These are phyloP conservation scores for Eulemur coronatus DNA, from an alignment of 2,797 vertebrate genomes.

Conservation along the genomic window DNA sequence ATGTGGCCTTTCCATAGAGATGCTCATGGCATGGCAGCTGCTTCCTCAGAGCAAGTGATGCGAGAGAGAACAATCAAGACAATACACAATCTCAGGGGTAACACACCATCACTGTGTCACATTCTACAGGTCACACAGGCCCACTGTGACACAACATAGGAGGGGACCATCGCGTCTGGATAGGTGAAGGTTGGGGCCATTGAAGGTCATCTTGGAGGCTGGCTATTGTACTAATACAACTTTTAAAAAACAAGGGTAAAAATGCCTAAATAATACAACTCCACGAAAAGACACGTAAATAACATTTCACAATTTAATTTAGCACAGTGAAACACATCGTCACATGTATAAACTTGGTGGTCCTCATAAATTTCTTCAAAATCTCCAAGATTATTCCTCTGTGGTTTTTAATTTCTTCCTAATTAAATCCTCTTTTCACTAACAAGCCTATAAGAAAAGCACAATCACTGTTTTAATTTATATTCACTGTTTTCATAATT, in stretches of 20 bases:
- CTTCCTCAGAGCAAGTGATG: background rate
- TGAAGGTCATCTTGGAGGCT: background rate
- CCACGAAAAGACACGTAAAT: background rate
- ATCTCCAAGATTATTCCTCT: background rate
- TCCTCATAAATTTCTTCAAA: background rate
- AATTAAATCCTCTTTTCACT: background rate
- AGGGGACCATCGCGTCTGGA: fast-evolving
- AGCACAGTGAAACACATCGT: background rate
- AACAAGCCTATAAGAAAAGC: background rate
- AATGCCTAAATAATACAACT: background rate
- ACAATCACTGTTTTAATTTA: background rate
- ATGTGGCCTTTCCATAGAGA: background rate
- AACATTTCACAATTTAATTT: background rate
- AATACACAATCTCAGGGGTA: background rate
- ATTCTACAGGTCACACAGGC: background rate
- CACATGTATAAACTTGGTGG: background rate
- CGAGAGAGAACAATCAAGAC: background rate
- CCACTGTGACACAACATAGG: background rate
- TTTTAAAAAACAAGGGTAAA: background rate
- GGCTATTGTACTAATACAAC: background rate
- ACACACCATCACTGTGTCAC: background rate
- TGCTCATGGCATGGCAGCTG: background rate
- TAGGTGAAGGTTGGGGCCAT: background rate
- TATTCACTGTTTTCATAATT: background rate
- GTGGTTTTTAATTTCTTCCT: background rate